Evolutionary conservation across 2,113 vertebrate species (phyloP).

Genomic region (Microtus pennsylvanicus): DNA sequence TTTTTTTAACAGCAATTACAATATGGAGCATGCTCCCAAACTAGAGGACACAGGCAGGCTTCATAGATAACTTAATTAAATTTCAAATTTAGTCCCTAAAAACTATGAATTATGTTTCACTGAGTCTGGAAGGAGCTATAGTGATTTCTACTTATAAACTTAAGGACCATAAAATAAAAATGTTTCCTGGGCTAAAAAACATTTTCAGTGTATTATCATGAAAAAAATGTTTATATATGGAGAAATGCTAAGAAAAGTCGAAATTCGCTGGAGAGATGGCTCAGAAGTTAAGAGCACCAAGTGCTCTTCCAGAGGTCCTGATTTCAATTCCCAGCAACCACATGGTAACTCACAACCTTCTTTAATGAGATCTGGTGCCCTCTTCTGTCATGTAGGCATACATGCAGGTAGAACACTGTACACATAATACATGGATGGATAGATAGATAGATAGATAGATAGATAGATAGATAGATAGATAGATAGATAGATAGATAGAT

Average conservation of each 20-base stretch:
- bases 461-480: no score
- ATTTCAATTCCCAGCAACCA: no score
- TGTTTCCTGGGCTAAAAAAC: neutral
- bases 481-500: no score
- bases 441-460: no score
- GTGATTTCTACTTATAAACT: neutral
- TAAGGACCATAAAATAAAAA: neutral
- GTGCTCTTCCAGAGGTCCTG: no score
- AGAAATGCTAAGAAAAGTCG: conserved; percentile 11
- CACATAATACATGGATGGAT: no score
- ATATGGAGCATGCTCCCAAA: conserved; percentile 65
- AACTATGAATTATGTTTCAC: conserved; percentile 28
- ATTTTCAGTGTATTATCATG: neutral
- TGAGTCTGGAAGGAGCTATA: conserved; percentile 31
- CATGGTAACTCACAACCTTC: no score
- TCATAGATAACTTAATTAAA: conserved; percentile 64
- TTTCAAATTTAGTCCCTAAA: conserved; percentile 70
- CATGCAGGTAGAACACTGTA: no score
- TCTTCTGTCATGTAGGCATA: no score
- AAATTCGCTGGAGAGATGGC: neutral
- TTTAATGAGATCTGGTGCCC: no score
- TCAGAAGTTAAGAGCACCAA: no score
- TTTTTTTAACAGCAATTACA: conserved; percentile 78
- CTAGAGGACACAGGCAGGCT: conserved; percentile 31
- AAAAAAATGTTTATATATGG: neutral